phyloP scores from a whole-genome alignment of 2,888 invertebrate species.

The Didymodactylos carnosus region DNA sequence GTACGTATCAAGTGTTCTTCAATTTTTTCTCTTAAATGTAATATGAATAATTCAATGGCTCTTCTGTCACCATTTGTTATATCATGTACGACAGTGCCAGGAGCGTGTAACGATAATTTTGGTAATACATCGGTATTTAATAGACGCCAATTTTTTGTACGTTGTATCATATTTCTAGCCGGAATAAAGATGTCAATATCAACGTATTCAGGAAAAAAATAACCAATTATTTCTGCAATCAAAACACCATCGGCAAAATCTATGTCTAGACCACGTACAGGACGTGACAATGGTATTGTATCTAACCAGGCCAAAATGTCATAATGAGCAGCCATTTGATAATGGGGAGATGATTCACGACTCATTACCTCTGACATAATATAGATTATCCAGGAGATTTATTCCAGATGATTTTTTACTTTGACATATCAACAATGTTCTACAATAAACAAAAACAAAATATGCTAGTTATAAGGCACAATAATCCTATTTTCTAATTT shows the following conservation, averaged over 20 bases:
- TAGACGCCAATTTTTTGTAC: constrained; percentile 7
- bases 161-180: constrained; percentile 2
- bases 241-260: constrained; percentile 13
- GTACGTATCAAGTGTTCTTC: background rate
- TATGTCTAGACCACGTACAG: background rate
- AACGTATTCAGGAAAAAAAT: constrained; percentile 10
- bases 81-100: background rate
- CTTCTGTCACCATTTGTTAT: background rate
- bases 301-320: background rate
- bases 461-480: too few relatives aligned
- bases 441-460: too few relatives aligned
- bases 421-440: too few relatives aligned
- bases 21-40: background rate
- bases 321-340: background rate
- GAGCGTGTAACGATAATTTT: background rate
- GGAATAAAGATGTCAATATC: background rate
- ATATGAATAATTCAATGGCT: background rate
- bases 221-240: constrained; percentile 7
- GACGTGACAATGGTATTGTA: background rate
- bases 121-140: background rate
- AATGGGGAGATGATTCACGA: too few relatives aligned
- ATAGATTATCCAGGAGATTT: too few relatives aligned
- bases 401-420: too few relatives aligned
- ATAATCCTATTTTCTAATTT: too few relatives aligned
- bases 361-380: too few relatives aligned